Evolutionary conservation across 1,140 invertebrate species (phyloP).

Genomic region (Dendroctonus valens): DNA sequence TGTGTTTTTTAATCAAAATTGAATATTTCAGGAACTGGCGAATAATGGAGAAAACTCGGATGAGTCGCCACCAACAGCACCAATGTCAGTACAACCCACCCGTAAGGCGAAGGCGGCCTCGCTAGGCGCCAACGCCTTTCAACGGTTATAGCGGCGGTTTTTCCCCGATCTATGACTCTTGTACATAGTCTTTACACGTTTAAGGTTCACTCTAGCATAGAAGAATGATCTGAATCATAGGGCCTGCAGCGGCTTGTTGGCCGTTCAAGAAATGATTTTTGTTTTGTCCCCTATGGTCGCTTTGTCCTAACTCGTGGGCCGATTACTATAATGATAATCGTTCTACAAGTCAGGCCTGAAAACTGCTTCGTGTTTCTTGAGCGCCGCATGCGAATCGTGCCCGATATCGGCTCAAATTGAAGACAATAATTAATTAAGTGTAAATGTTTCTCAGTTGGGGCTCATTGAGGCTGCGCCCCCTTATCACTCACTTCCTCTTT

Average conservation of each 20-base stretch:
- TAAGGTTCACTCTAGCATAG: slow-evolving; percentile 6
- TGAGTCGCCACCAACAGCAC: slow-evolving; percentile 65
- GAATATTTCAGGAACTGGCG: slow-evolving; percentile 60
- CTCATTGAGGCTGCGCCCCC: slow-evolving; percentile 12
- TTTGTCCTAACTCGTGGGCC: too few relatives aligned
- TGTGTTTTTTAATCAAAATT: slow-evolving; percentile 4
- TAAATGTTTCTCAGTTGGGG: slow-evolving; percentile 36
- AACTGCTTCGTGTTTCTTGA: too few relatives aligned
- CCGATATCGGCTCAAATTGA: slow-evolving; percentile 9
- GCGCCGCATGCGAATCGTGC: too few relatives aligned
- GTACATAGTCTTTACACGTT: slow-evolving; percentile 38
- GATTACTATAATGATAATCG: too few relatives aligned
- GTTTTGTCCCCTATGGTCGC: too few relatives aligned
- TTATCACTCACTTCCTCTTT: slow-evolving; percentile 12
- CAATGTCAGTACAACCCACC: slow-evolving; percentile 77
- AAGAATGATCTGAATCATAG: slow-evolving; percentile 31
- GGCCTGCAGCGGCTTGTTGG: neutral
- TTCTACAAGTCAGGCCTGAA: too few relatives aligned
- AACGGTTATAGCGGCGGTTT: slow-evolving; percentile 55
- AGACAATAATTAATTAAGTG: slow-evolving; percentile 25
- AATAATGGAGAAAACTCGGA: slow-evolving; percentile 55
- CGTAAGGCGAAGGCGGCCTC: slow-evolving; percentile 68
- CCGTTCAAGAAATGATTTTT: too few relatives aligned
- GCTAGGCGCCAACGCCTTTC: slow-evolving; percentile 58
- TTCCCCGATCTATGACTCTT: slow-evolving; percentile 16